Percentiles rank a stretch among this genome's conserved stretches.
Evolutionary conservation across 1,140 invertebrate species (phyloP).

Genomic region (Thalassaphorura encarpata): DNA sequence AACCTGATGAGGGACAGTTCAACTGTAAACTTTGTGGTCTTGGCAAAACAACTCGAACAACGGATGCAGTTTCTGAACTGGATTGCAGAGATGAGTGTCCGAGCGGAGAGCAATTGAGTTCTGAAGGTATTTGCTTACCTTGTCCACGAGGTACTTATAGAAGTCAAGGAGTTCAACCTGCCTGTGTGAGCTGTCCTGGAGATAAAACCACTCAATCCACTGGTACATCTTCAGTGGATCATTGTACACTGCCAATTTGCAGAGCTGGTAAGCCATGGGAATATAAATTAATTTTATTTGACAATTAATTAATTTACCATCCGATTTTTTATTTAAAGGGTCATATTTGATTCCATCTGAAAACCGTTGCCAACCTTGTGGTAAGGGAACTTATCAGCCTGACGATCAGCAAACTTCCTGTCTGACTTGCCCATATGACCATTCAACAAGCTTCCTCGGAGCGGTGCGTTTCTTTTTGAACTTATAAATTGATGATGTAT

Average conservation of each 20-base stretch:
- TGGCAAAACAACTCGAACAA: slow-evolving; percentile 84
- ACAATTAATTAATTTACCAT: not conserved
- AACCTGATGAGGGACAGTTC: slow-evolving; percentile 83
- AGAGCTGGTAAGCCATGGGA: slow-evolving; percentile 48
- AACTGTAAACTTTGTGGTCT: slow-evolving; percentile 77
- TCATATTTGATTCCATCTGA: slow-evolving; percentile 71
- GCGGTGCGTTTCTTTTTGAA: slow-evolving; percentile 49
- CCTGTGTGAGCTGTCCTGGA: slow-evolving; percentile 76
- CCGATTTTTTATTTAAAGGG: slow-evolving; percentile 41
- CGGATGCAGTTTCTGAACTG: slow-evolving; percentile 70
- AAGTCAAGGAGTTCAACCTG: slow-evolving; percentile 72
- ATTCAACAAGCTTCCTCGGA: slow-evolving; percentile 71
- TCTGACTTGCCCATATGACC: slow-evolving; percentile 80
- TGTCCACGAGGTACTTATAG: slow-evolving; percentile 86
- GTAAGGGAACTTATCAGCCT: slow-evolving; percentile 86
- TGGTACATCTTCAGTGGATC: slow-evolving; percentile 70
- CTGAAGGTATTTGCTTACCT: slow-evolving; percentile 81
- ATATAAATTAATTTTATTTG: not conserved
- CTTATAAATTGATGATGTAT: slow-evolving; percentile 5
- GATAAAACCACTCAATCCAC: slow-evolving; percentile 76
- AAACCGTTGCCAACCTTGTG: slow-evolving; percentile 78
- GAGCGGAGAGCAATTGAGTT: slow-evolving; percentile 73
- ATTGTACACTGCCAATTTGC: slow-evolving; percentile 84
- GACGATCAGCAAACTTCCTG: slow-evolving; percentile 80
- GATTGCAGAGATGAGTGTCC: slow-evolving; percentile 85